Evolutionary conservation across 2,888 invertebrate genomes (phyloP).

Genomic region (Syrista parreyssii): DNA sequence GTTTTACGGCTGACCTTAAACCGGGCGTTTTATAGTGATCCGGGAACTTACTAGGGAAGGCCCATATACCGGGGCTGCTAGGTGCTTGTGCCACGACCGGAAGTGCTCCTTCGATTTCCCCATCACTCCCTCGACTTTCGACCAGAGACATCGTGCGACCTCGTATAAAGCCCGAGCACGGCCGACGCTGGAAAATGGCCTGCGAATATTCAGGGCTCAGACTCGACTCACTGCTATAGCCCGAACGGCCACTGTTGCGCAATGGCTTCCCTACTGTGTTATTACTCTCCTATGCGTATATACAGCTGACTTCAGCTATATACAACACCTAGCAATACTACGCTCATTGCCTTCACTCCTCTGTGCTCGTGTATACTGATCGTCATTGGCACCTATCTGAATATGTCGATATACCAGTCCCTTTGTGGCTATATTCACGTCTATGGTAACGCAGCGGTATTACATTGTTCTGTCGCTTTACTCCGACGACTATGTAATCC

Average conservation of each 20-base stretch:
- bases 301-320: background rate
- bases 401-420: background rate
- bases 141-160: background rate
- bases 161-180: background rate
- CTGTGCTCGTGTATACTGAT: background rate
- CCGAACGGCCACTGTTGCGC: background rate
- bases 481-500: background rate
- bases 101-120: background rate
- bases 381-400: background rate
- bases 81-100: background rate
- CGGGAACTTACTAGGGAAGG: slow-evolving; percentile 8
- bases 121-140: background rate
- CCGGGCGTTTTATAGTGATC: slow-evolving; percentile 19
- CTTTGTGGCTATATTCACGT: background rate
- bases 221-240: background rate
- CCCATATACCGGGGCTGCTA: background rate
- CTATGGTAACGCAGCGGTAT: background rate
- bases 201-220: background rate
- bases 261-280: background rate
- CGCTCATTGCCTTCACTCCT: background rate
- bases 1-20: slow-evolving; percentile 16
- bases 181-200: background rate
- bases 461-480: background rate
- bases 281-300: background rate
- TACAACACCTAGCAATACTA: background rate